These are phyloP conservation scores for Scylla paramamosain DNA, from an alignment of 1,140 invertebrate genomes.

Conservation along the genomic window DNA sequence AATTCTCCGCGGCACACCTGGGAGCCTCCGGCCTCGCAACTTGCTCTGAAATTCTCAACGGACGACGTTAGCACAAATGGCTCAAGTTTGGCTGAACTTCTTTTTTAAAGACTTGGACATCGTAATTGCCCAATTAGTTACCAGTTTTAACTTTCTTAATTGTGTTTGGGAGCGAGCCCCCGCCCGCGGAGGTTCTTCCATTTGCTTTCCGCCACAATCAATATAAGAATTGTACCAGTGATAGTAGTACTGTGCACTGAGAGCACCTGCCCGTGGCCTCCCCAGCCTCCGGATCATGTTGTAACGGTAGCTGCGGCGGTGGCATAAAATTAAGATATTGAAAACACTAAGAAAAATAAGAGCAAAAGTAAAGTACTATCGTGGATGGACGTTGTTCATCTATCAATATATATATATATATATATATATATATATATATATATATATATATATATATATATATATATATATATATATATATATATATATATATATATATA, in stretches of 20 bases:
- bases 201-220: too few species aligned
- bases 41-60: background rate
- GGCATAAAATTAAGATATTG: too few species aligned
- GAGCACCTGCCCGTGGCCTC: too few species aligned
- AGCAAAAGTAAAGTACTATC: too few species aligned
- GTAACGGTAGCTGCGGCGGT: too few species aligned
- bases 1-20: background rate
- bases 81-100: conserved; percentile 46
- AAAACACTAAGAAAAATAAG: too few species aligned
- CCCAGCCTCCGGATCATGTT: too few species aligned
- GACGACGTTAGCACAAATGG: background rate
- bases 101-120: conserved; percentile 26
- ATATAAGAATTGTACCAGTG: too few species aligned
- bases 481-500: conserved; percentile 43
- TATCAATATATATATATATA: too few species aligned
- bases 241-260: too few species aligned
- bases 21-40: too few species aligned
- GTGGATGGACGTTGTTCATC: too few species aligned
- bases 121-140: conserved; percentile 41
- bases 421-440: conserved; percentile 34
- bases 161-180: background rate
- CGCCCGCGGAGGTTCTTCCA: background rate
- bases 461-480: conserved; percentile 43
- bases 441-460: conserved; percentile 28
- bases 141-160: conserved; percentile 53